A percentile compares a stretch with the other conserved stretches of the same genome.
phyloP scores from a whole-genome alignment of 2,113 vertebrate genomes.

The Antennarius striatus region DNA sequence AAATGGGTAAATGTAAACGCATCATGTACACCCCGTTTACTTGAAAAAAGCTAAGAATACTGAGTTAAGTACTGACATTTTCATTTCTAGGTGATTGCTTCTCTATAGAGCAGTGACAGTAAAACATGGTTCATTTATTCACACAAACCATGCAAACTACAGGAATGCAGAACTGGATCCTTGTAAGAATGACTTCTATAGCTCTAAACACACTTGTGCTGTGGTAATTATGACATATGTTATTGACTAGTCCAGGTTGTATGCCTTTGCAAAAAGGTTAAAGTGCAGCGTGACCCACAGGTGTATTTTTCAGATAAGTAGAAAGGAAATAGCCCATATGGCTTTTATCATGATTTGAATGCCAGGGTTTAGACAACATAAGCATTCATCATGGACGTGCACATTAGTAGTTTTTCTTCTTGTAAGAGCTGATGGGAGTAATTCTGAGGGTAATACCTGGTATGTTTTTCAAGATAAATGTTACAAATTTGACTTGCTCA shows the following conservation, averaged over 20 bases:
- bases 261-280: slow-evolving; percentile 35
- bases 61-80: too few species aligned
- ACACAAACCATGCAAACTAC: slow-evolving; percentile 13
- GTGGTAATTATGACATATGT: slow-evolving; percentile 3
- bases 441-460: too few species aligned
- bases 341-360: slow-evolving; percentile 40
- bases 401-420: too few species aligned
- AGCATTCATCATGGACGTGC: too few species aligned
- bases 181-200: slow-evolving; percentile 13
- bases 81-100: background rate
- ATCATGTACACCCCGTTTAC: background rate
- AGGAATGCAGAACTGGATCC: slow-evolving; percentile 10
- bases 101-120: slow-evolving; percentile 30
- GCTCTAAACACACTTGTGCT: background rate
- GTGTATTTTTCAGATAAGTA: slow-evolving; percentile 56
- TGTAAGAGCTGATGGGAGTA: too few species aligned
- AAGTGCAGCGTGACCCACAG: slow-evolving; percentile 36
- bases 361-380: background rate
- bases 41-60: background rate
- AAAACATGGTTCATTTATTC: slow-evolving; percentile 2
- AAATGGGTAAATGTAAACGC: too few species aligned
- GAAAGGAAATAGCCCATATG: slow-evolving; percentile 9
- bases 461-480: too few species aligned
- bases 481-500: too few species aligned
- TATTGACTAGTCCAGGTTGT: slow-evolving; percentile 1